Evolutionary conservation across 2,113 vertebrate species (phyloP).

Genomic region (Proterorhinus semilunaris): DNA sequence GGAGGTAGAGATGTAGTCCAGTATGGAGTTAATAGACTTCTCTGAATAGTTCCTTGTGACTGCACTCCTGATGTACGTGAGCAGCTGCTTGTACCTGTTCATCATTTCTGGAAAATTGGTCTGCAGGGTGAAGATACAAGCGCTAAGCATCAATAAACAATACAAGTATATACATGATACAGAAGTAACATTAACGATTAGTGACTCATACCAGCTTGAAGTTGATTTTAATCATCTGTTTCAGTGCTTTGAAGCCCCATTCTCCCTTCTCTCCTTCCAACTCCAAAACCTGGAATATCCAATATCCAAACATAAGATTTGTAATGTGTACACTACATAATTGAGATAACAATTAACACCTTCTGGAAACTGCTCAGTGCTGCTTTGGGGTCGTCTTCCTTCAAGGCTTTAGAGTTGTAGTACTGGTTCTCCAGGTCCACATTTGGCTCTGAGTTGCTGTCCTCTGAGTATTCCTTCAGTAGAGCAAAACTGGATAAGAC

Average conservation of each 20-base stretch:
- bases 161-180: not conserved
- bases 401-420: conserved; percentile 99
- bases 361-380: conserved; percentile 98
- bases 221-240: conserved; percentile 99
- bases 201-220: conserved; percentile 90
- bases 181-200: not conserved
- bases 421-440: conserved; percentile 99
- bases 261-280: conserved; percentile 99
- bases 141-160: not conserved
- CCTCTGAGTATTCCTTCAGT: conserved; percentile 94
- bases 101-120: conserved; percentile 99
- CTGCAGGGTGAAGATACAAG: conserved; percentile 59
- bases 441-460: conserved; percentile 98
- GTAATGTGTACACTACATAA: not conserved
- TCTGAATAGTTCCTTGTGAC: conserved; percentile 99
- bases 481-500: conserved; percentile 13
- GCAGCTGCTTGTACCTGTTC: conserved; percentile 98
- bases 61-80: conserved; percentile 97
- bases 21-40: conserved; percentile 99
- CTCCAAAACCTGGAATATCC: conserved; percentile 86
- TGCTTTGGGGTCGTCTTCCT: conserved; percentile 98
- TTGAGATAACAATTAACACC: conserved; percentile 76
- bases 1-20: conserved; percentile 99
- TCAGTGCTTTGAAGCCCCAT: conserved; percentile 99
- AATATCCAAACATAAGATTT: not conserved